A percentile compares a stretch with the other conserved stretches of the same genome.
Conservation (phyloP, 1,140 invertebrate genomes). For the Dendroctonus valens region DNA sequence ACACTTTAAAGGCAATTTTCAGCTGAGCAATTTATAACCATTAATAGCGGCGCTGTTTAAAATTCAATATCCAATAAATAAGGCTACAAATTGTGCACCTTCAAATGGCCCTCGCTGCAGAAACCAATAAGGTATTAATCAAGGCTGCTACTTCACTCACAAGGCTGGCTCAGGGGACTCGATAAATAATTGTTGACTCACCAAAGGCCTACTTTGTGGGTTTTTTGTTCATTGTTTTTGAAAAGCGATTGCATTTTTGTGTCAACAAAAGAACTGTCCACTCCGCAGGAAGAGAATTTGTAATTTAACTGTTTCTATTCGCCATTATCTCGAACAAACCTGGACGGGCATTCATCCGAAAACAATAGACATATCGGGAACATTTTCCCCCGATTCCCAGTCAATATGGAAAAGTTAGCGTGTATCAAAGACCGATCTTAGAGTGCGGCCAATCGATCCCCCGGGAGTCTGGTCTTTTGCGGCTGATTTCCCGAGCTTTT, state of each 20-base stretch:
- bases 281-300: no score
- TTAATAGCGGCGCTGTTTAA: conserved; percentile 21
- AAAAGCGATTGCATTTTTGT: no score
- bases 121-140: conserved; percentile 24
- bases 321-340: background rate
- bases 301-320: conserved; percentile 27
- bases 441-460: conserved; percentile 34
- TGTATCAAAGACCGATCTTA: conserved; percentile 34
- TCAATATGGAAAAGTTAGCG: conserved; percentile 37
- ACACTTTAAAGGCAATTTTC: conserved; percentile 25
- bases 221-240: no score
- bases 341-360: conserved; percentile 30
- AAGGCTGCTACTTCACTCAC: background rate
- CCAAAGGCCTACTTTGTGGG: background rate
- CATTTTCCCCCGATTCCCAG: conserved; percentile 18
- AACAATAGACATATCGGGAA: conserved; percentile 33
- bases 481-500: conserved; percentile 16
- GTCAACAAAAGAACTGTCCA: no score
- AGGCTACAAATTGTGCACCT: conserved; percentile 18
- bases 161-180: no score
- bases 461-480: conserved; percentile 29
- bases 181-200: no score
- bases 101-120: conserved; percentile 13
- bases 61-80: conserved; percentile 27
- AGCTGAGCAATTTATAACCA: conserved; percentile 20